phyloP scores from a whole-genome alignment of 2,113 vertebrate genomes.

The Jaculus jaculus region DNA sequence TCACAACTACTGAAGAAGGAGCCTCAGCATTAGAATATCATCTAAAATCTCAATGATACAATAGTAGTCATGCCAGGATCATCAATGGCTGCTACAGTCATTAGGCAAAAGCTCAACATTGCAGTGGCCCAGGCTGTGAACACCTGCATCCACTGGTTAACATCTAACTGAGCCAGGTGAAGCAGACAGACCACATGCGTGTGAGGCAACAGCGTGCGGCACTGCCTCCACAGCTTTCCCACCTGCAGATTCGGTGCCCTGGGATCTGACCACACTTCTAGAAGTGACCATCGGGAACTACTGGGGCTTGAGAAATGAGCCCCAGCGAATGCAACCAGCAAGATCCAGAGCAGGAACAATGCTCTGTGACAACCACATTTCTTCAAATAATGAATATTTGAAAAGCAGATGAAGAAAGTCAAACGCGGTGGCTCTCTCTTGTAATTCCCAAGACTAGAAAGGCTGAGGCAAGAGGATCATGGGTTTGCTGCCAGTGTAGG shows the following conservation, averaged over 20 bases:
- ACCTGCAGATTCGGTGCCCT: not conserved
- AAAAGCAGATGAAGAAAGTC: not conserved
- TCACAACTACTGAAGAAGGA: not conserved
- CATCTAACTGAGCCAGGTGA: not conserved
- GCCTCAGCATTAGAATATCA: constrained; percentile 20
- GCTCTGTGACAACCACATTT: not conserved
- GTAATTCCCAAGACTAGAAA: not conserved
- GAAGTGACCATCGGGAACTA: not conserved
- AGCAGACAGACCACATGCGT: not conserved
- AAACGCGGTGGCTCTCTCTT: not conserved
- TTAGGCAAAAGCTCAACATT: not conserved
- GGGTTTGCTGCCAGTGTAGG: not conserved
- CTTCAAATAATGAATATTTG: not conserved
- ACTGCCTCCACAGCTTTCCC: not conserved
- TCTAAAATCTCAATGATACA: constrained; percentile 21
- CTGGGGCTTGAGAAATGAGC: not conserved
- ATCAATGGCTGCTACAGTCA: not conserved
- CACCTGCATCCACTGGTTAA: not conserved
- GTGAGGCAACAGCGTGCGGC: not conserved
- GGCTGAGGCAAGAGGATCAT: not conserved
- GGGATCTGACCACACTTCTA: not conserved
- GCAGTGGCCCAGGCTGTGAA: not conserved
- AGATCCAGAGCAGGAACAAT: not conserved
- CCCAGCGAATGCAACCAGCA: not conserved
- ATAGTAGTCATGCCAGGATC: not conserved